Evolutionary conservation across 1,140 invertebrate genomes (phyloP).

Genomic region (Branchinecta lynchi): DNA sequence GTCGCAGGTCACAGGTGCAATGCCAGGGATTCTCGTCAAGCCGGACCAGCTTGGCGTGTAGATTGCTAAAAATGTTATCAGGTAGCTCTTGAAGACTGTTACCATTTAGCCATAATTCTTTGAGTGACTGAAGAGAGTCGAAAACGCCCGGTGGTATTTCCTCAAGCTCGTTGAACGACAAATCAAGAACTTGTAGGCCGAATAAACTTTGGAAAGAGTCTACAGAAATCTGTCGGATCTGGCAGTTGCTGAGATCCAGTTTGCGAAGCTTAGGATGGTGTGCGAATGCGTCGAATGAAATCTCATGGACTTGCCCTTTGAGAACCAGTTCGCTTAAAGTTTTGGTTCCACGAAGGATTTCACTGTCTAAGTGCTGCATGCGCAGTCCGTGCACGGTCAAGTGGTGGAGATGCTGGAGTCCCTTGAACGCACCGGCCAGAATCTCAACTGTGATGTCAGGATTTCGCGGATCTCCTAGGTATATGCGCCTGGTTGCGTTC

Average conservation of each 20-base stretch:
- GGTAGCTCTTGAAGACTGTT: constrained; percentile 43
- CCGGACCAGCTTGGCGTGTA: constrained; percentile 38
- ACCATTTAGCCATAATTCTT: constrained; percentile 42
- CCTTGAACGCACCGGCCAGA: constrained; percentile 43
- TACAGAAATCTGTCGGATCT: constrained; percentile 45
- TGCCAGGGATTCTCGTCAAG: constrained; percentile 51
- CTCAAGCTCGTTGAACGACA: constrained; percentile 43
- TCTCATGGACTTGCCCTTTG: constrained; percentile 38
- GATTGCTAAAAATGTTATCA: constrained; percentile 37
- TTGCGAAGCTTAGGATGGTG: constrained; percentile 41
- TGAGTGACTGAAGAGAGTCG: constrained; percentile 41
- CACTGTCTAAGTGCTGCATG: constrained; percentile 39
- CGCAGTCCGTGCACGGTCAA: constrained; percentile 41
- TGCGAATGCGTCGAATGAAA: constrained; percentile 50
- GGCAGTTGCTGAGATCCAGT: constrained; percentile 43
- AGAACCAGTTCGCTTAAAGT: constrained; percentile 37
- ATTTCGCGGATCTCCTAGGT: constrained; percentile 40
- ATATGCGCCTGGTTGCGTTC: constrained; percentile 45
- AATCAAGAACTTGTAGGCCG: constrained; percentile 41
- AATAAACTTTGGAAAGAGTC: constrained; percentile 47
- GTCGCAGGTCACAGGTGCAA: constrained; percentile 45
- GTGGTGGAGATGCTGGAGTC: constrained; percentile 37
- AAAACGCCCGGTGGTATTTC: constrained; percentile 43
- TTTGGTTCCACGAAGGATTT: constrained; percentile 42
- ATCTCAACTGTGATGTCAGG: constrained; percentile 37